These are phyloP conservation scores for Dysidea cf. avara DNA, from an alignment of 37 sponge, comb jelly and placozoan species.

Conservation along the genomic window DNA sequence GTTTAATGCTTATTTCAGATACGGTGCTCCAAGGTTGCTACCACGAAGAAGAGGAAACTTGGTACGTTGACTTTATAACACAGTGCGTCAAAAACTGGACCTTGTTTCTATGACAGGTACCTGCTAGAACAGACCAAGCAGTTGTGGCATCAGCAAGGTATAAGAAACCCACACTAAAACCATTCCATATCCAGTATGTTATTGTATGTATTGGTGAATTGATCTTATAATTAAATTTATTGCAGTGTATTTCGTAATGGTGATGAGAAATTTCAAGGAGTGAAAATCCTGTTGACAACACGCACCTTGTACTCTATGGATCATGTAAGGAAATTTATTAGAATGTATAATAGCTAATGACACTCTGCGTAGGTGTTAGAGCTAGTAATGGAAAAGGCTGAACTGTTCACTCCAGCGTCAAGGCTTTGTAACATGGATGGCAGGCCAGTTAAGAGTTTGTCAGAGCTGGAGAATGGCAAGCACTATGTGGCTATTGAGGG, in stretches of 20 bases:
- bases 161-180: constrained; percentile 59
- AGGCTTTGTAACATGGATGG: constrained; percentile 70
- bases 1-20: constrained; percentile 10
- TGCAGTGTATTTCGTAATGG: constrained; percentile 82
- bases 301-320: constrained; percentile 51
- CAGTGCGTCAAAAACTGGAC: too few relatives aligned
- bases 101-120: constrained; percentile 1
- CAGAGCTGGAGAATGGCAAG: constrained; percentile 53
- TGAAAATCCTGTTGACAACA: constrained; percentile 44
- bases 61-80: too few relatives aligned
- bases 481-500: constrained; percentile 77
- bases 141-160: constrained; percentile 51
- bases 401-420: constrained; percentile 55
- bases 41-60: constrained; percentile 21
- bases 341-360: not conserved
- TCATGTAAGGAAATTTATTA: constrained; percentile 14
- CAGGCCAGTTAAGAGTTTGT: constrained; percentile 26
- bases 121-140: constrained; percentile 3
- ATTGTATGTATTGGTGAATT: not conserved
- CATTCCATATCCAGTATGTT: constrained; percentile 69
- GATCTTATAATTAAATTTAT: not conserved
- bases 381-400: constrained; percentile 56
- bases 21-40: constrained; percentile 18
- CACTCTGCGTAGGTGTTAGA: constrained; percentile 42
- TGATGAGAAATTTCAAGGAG: constrained; percentile 69